phyloP scores from a whole-genome alignment of 2,113 vertebrate genomes.

The Tachuris rubrigastra region DNA sequence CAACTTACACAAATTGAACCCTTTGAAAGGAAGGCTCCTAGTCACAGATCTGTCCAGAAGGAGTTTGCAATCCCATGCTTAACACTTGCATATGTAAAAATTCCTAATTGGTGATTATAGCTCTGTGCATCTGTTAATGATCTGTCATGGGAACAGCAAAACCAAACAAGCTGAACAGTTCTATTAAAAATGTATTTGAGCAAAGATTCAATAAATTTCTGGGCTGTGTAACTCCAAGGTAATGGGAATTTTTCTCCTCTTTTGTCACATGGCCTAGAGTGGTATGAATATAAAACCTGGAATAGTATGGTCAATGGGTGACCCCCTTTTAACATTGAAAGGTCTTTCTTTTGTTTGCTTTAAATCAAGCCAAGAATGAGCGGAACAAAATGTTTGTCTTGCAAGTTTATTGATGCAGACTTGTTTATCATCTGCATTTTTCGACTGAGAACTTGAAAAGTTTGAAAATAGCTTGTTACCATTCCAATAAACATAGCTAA shows the following conservation, averaged over 20 bases:
- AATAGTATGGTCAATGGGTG: not conserved
- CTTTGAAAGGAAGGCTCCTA: constrained; percentile 39
- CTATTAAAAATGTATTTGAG: constrained; percentile 67
- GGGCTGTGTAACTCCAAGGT: constrained; percentile 62
- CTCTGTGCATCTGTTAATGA: constrained; percentile 43
- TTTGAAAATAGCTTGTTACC: not conserved
- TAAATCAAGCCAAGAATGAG: not conserved
- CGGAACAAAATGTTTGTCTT: not conserved
- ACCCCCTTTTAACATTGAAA: not conserved
- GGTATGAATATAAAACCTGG: not conserved
- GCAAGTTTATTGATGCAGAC: not conserved
- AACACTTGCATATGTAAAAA: constrained; percentile 43
- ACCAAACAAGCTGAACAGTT: constrained; percentile 34
- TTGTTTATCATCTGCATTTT: not conserved
- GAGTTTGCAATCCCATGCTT: constrained; percentile 12
- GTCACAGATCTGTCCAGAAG: not conserved
- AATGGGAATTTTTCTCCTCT: constrained; percentile 7
- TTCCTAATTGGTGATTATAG: constrained; percentile 32
- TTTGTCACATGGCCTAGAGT: constrained; percentile 38
- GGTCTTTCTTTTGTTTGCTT: not conserved
- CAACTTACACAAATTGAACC: constrained; percentile 6
- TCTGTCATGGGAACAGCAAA: constrained; percentile 43
- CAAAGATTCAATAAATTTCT: constrained; percentile 77
- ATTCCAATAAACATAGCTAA: not conserved
- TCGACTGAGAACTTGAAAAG: not conserved